Percentiles rank a stretch among this genome's conserved stretches.
phyloP scores from a whole-genome alignment of 2,113 vertebrate species.

The Toxotes jaculatrix region DNA sequence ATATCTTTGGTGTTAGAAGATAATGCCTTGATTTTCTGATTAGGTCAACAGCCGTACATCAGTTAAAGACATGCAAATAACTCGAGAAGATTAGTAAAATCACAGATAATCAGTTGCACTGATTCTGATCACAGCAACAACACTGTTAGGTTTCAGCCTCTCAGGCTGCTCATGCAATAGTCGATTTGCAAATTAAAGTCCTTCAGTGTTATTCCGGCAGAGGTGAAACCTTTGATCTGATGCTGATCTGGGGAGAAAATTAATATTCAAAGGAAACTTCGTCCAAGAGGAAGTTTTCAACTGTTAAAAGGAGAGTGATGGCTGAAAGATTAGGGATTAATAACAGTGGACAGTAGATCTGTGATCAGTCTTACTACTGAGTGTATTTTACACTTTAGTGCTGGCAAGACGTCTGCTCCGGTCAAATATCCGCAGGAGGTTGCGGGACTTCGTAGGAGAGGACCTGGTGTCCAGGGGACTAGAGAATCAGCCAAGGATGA shows the following conservation, averaged over 20 bases:
- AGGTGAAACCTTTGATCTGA: conserved; percentile 5
- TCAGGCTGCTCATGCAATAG: conserved; percentile 6
- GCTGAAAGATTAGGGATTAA: conserved; percentile 54
- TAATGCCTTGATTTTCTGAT: conserved; percentile 39
- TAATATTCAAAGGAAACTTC: neutral
- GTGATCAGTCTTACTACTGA: conserved; percentile 88
- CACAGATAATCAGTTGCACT: neutral
- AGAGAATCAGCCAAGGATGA: conserved; percentile 67
- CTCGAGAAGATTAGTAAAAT: conserved; percentile 41
- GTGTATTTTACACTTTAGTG: conserved; percentile 88
- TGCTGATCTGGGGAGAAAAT: conserved; percentile 3
- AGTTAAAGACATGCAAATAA: conserved; percentile 43
- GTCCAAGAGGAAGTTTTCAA: neutral
- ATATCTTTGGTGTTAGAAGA: conserved; percentile 23
- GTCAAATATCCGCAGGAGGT: conserved; percentile 90
- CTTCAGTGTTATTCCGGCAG: conserved; percentile 31
- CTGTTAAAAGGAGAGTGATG: neutral
- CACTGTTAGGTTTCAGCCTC: conserved; percentile 18
- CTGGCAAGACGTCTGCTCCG: conserved; percentile 88
- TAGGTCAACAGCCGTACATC: neutral
- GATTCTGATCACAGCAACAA: conserved; percentile 17
- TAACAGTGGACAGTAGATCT: conserved; percentile 56
- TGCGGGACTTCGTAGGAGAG: conserved; percentile 82
- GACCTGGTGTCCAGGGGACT: conserved; percentile 84
- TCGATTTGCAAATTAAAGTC: neutral